phyloP scores from a whole-genome alignment of 2,113 vertebrate species.

The Pardalotus punctatus region DNA sequence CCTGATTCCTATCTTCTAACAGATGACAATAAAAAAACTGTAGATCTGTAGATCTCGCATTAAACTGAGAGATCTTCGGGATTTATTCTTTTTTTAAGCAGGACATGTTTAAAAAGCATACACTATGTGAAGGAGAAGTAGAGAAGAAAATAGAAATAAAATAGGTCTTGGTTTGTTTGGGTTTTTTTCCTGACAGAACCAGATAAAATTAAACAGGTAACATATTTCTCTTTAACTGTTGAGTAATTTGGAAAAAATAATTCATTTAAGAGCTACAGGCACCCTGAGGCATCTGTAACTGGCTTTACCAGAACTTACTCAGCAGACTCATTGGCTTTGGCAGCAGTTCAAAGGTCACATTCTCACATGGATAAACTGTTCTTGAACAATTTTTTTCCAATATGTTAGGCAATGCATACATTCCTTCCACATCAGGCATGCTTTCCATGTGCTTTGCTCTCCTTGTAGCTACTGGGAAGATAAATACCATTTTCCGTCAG shows the following conservation, averaged over 20 bases:
- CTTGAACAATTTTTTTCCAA: constrained; percentile 28
- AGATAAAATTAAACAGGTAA: neutral
- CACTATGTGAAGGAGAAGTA: neutral
- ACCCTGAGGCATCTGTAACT: neutral
- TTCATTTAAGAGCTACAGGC: neutral
- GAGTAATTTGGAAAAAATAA: neutral
- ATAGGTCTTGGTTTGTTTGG: neutral
- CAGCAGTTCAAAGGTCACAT: constrained; percentile 47
- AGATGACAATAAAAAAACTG: neutral
- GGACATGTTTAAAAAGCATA: neutral
- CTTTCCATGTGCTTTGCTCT: constrained; percentile 41
- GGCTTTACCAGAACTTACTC: constrained; percentile 31
- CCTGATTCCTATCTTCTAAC: neutral
- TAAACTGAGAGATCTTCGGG: neutral
- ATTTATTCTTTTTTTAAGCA: neutral
- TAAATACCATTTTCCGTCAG: constrained; percentile 5
- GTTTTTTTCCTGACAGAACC: neutral
- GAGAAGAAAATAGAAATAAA: neutral
- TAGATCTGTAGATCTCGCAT: neutral
- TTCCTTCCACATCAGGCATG: constrained; percentile 48
- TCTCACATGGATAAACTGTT: constrained; percentile 47
- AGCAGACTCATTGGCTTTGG: constrained; percentile 19
- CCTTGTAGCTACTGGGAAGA: constrained; percentile 7
- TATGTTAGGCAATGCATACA: constrained; percentile 34
- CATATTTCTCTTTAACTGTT: neutral